Conservation (phyloP, 2,113 vertebrate species). For the Neogobius melanostomus region DNA sequence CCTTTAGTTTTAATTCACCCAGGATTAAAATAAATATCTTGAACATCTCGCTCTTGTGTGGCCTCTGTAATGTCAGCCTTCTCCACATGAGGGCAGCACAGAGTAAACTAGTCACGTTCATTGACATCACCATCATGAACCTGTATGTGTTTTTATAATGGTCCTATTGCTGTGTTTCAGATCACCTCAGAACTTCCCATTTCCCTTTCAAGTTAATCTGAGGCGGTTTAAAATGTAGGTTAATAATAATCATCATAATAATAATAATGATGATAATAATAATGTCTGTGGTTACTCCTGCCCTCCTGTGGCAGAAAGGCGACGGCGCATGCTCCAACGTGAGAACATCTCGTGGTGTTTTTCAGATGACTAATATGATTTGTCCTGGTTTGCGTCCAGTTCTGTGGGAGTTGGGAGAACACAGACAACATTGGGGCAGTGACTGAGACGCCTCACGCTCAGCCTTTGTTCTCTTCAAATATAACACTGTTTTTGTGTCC, state of each 20-base stretch:
- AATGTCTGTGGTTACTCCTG: too few species aligned
- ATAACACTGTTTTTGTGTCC: too few species aligned
- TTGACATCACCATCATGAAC: background rate
- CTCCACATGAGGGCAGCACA: conserved; percentile 55
- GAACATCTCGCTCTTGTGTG: too few species aligned
- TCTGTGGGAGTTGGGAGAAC: background rate
- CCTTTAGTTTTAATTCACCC: too few species aligned
- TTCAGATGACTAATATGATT: too few species aligned
- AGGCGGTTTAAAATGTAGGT: background rate
- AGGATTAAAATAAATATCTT: too few species aligned
- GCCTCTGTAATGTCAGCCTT: background rate
- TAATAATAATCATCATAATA: background rate
- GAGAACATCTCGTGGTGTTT: too few species aligned
- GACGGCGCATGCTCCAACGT: too few species aligned
- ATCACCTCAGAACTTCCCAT: background rate
- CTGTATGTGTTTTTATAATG: background rate
- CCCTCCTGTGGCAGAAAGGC: too few species aligned
- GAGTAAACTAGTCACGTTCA: conserved; percentile 8
- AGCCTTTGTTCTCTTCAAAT: too few species aligned
- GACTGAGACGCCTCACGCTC: too few species aligned
- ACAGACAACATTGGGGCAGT: background rate
- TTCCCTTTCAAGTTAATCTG: background rate
- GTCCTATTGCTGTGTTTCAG: background rate
- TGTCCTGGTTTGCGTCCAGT: too few species aligned
- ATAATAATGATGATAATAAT: background rate